Evolutionary conservation across 2,888 invertebrate genomes (phyloP).

Genomic region (Volucella bombylans): DNA sequence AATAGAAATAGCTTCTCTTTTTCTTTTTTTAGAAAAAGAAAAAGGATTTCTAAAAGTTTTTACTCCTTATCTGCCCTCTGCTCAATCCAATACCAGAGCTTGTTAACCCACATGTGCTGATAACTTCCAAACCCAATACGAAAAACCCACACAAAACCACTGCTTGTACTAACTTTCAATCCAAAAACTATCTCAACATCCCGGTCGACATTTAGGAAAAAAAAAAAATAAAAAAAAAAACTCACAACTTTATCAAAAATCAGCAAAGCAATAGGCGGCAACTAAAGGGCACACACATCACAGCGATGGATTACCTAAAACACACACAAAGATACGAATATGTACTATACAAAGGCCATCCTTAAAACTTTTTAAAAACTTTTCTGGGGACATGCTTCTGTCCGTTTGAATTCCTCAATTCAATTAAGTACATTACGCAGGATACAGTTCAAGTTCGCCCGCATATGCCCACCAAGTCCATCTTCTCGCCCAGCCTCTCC

Average conservation of each 20-base stretch:
- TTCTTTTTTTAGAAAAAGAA: no score
- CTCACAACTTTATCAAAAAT: slow-evolving; percentile 31
- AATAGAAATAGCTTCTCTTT: no score
- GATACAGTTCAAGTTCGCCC: slow-evolving; percentile 35
- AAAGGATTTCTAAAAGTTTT: no score
- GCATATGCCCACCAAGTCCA: slow-evolving; percentile 17
- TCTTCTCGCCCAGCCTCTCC: not conserved
- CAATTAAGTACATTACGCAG: slow-evolving; percentile 60
- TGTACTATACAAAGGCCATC: not conserved
- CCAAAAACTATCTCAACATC: no score
- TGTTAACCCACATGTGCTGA: no score
- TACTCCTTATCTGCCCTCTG: no score
- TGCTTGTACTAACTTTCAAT: no score
- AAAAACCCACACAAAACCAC: no score
- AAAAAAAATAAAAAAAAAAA: not conserved
- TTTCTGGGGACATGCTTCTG: slow-evolving; percentile 58
- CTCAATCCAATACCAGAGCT: no score
- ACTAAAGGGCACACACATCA: not conserved
- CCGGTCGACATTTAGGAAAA: no score
- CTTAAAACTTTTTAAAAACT: slow-evolving; percentile 30
- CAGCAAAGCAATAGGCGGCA: slow-evolving; percentile 10
- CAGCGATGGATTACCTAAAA: slow-evolving; percentile 8
- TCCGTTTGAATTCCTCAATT: slow-evolving; percentile 64
- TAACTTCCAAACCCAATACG: no score
- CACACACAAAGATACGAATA: not conserved